phyloP scores from a whole-genome alignment of 2,888 invertebrate genomes.

The Acanthosoma haemorrhoidale region DNA sequence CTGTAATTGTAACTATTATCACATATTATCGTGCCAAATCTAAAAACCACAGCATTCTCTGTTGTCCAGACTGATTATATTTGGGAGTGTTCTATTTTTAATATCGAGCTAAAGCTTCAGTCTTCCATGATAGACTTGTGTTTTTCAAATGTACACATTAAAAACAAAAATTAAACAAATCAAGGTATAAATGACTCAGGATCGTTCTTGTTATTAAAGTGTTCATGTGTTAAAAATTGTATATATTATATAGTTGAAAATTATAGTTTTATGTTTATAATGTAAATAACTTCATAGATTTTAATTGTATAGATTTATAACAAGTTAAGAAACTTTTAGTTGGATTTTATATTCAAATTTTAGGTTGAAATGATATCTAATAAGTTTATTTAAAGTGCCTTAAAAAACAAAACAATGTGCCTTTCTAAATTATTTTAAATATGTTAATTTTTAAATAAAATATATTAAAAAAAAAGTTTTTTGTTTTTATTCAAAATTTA shows the following conservation, averaged over 20 bases:
- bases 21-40: conserved; percentile 35
- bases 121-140: conserved; percentile 14
- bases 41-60: not conserved
- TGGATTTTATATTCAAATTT: not conserved
- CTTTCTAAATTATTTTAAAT: conserved; percentile 18
- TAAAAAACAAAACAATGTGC: conserved; percentile 15
- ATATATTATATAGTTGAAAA: not conserved
- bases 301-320: conserved; percentile 2
- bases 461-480: not conserved
- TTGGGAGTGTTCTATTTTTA: conserved; percentile 1
- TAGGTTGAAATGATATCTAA: not conserved
- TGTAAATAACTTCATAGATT: conserved; percentile 4
- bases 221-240: not conserved
- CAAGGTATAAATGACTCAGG: conserved; percentile 10
- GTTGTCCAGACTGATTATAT: not conserved
- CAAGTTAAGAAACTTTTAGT: not conserved
- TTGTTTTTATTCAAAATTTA: not conserved
- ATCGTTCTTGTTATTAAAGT: conserved; percentile 12
- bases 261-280: not conserved
- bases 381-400: conserved; percentile 13
- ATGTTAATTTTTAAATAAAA: conserved; percentile 17
- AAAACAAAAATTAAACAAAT: not conserved
- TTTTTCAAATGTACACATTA: not conserved
- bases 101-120: conserved; percentile 3
- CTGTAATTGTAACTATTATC: conserved; percentile 33